Conservation (phyloP, 2,113 vertebrate genomes). For the Podilymbus podiceps region DNA sequence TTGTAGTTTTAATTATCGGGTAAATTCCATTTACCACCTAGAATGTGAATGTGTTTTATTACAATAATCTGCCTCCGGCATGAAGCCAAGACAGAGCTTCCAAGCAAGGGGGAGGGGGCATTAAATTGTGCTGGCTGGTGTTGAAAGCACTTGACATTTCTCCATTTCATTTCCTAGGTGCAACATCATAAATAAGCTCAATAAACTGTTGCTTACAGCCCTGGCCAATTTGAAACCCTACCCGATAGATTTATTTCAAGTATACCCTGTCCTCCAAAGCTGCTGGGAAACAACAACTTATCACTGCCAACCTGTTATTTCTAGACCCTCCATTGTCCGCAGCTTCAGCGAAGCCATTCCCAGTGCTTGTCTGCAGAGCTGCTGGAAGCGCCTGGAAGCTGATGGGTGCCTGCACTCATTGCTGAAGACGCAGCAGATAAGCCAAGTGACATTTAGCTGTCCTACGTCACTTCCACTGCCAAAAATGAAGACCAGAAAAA, state of each 20-base stretch:
- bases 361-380: background rate
- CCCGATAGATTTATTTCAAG: constrained; percentile 50
- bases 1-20: constrained; percentile 51
- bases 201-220: constrained; percentile 36
- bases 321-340: background rate
- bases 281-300: constrained; percentile 39
- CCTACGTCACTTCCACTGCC: background rate
- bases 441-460: background rate
- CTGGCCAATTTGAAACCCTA: constrained; percentile 26
- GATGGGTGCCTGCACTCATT: background rate
- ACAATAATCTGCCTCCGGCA: constrained; percentile 13
- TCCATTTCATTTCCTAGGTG: constrained; percentile 57
- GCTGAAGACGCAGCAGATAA: background rate
- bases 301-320: constrained; percentile 11
- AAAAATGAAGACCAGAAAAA: background rate
- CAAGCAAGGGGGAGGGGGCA: constrained; percentile 3
- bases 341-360: background rate
- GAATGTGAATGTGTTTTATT: constrained; percentile 35
- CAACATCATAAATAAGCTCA: constrained; percentile 57
- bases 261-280: constrained; percentile 34
- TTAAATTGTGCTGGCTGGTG: constrained; percentile 5
- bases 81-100: background rate
- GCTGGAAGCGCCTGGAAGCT: background rate
- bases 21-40: constrained; percentile 55
- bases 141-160: constrained; percentile 52